phyloP scores from a whole-genome alignment of 2,797 vertebrate genomes.

The Atherinosoma microstoma region DNA sequence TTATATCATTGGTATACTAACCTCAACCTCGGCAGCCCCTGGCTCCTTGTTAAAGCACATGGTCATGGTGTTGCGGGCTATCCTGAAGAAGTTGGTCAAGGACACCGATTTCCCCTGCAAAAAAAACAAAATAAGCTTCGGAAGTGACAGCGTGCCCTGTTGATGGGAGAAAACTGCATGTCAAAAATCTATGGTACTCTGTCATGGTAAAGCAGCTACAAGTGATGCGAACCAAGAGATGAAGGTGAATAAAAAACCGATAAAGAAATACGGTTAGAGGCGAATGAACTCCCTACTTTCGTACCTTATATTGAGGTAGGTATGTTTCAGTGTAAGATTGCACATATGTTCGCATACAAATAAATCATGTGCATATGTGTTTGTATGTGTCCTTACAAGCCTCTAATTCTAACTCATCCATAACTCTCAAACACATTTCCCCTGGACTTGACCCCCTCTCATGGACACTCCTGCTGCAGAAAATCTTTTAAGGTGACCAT shows the following conservation, averaged over 20 bases:
- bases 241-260: conserved; percentile 5
- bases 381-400: conserved; percentile 10
- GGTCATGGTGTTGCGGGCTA: conserved; percentile 98
- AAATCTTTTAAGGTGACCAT: conserved; percentile 61
- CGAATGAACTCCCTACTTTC: background rate
- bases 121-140: conserved; percentile 14
- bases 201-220: conserved; percentile 2
- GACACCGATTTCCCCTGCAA: conserved; percentile 98
- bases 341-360: background rate
- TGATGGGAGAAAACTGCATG: background rate
- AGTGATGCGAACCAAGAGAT: background rate
- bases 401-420: conserved; percentile 11
- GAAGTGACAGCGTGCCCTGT: conserved; percentile 16
- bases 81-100: conserved; percentile 98
- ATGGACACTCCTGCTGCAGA: conserved; percentile 32
- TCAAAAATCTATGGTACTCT: conserved; percentile 1
- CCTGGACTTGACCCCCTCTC: conserved; percentile 42
- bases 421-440: conserved; percentile 32
- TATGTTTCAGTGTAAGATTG: conserved; percentile 7
- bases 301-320: background rate
- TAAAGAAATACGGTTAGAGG: conserved; percentile 10
- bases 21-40: conserved; percentile 95
- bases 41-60: conserved; percentile 99
- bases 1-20: conserved; percentile 65
- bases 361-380: conserved; percentile 8